Percentiles rank a stretch among this genome's conserved stretches.
Evolutionary conservation across 2,888 invertebrate genomes (phyloP).

Genomic region (Nephrotoma appendiculata): DNA sequence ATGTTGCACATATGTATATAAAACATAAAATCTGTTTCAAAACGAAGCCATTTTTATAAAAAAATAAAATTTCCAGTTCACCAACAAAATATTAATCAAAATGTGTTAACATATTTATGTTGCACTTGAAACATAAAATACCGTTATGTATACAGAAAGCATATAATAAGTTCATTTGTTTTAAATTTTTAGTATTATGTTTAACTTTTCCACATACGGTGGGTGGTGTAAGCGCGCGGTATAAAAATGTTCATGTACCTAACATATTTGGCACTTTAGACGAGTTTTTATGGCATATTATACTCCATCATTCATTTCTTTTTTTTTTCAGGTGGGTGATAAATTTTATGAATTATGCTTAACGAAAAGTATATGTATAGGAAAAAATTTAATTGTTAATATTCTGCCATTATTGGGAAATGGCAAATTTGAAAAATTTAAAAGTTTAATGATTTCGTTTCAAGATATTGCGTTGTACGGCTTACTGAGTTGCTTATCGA

Average conservation of each 20-base stretch:
- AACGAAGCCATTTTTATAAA: not conserved
- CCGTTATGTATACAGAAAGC: not conserved
- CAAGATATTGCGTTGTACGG: too few relatives aligned
- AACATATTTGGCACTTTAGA: not conserved
- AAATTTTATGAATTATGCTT: too few relatives aligned
- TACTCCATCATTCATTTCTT: too few relatives aligned
- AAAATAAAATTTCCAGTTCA: not conserved
- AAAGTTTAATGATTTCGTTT: too few relatives aligned
- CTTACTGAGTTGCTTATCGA: too few relatives aligned
- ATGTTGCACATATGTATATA: not conserved
- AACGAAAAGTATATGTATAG: too few relatives aligned
- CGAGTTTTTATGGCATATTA: too few relatives aligned
- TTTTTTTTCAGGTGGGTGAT: too few relatives aligned
- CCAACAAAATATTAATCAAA: not conserved
- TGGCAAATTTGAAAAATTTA: too few relatives aligned
- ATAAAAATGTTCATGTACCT: not conserved
- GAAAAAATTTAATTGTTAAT: too few relatives aligned
- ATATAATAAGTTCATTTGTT: not conserved
- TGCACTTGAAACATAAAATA: not conserved
- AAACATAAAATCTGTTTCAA: not conserved
- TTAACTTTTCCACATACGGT: not conserved
- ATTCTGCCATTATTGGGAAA: too few relatives aligned
- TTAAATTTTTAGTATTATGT: not conserved
- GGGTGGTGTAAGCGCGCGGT: not conserved
- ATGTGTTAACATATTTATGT: not conserved